Percentiles rank a stretch among this genome's conserved stretches.
These are phyloP conservation scores for Geotrypetes seraphini DNA, from an alignment of 2,797 vertebrate genomes.

Conservation along the genomic window DNA sequence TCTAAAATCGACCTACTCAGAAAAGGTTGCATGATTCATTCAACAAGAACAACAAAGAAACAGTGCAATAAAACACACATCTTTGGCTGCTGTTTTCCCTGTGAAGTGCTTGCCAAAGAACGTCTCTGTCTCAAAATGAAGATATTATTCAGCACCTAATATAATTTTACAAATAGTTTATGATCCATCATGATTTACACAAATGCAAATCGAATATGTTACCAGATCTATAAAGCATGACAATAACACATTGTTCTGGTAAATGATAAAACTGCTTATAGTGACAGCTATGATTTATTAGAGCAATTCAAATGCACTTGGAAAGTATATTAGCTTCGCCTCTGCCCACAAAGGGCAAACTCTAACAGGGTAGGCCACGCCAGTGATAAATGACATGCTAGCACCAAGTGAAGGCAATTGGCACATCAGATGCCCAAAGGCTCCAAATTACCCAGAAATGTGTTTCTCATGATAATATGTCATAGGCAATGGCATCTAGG, in stretches of 20 bases:
- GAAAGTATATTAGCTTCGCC: conserved; percentile 56
- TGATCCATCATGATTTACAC: conserved; percentile 32
- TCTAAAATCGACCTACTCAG: too few species aligned
- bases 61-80: not conserved
- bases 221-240: conserved; percentile 27
- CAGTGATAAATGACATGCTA: conserved; percentile 48
- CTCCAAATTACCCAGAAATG: conserved; percentile 35
- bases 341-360: conserved; percentile 48
- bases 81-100: not conserved
- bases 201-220: conserved; percentile 34
- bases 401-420: conserved; percentile 42
- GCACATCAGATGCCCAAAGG: conserved; percentile 43
- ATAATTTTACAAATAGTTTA: conserved; percentile 32
- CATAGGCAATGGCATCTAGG: conserved; percentile 12
- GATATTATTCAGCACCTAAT: conserved; percentile 5
- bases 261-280: conserved; percentile 49
- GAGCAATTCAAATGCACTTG: conserved; percentile 56
- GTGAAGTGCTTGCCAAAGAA: too few species aligned
- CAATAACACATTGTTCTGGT: conserved; percentile 45
- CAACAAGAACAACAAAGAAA: conserved; percentile 1
- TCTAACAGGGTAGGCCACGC: conserved; percentile 30
- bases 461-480: conserved; percentile 31
- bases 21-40: too few species aligned
- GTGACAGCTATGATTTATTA: conserved; percentile 63
- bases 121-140: conserved; percentile 3